phyloP scores from a whole-genome alignment of 2,888 invertebrate species.

The Syritta pipiens region DNA sequence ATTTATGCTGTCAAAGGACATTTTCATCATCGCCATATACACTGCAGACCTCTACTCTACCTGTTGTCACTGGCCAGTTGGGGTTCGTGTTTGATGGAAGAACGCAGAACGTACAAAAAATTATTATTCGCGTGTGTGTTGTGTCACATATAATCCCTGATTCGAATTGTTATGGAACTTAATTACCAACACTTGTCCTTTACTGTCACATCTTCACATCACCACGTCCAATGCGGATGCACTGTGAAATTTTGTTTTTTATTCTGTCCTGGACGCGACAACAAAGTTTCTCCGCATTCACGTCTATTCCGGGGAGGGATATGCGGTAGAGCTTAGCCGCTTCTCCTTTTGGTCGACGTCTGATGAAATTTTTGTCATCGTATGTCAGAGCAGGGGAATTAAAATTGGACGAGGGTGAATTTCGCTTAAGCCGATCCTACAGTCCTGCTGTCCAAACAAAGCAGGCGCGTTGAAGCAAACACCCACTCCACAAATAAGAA shows the following conservation, averaged over 20 bases:
- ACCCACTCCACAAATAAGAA: not conserved
- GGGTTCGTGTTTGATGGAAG: not conserved
- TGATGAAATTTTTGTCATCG: constrained; percentile 59
- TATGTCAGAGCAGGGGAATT: constrained; percentile 36
- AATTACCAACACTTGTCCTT: constrained; percentile 51
- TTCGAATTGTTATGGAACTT: constrained; percentile 52
- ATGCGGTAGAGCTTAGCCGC: constrained; percentile 9
- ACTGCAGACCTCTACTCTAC: constrained; percentile 2
- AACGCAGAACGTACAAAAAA: not conserved
- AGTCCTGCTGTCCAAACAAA: not conserved
- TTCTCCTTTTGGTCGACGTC: constrained; percentile 23
- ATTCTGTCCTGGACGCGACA: constrained; percentile 55
- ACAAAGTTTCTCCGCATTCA: constrained; percentile 56
- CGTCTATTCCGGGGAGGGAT: constrained; percentile 25
- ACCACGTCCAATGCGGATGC: constrained; percentile 39
- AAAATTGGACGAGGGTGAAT: constrained; percentile 10
- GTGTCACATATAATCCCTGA: constrained; percentile 48
- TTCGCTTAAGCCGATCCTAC: constrained; percentile 9
- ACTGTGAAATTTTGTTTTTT: constrained; percentile 36
- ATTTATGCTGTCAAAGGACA: constrained; percentile 62
- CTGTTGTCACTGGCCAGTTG: constrained; percentile 24
- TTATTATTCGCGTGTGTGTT: constrained; percentile 1
- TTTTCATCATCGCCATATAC: constrained; percentile 45
- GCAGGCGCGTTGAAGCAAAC: constrained; percentile 3
- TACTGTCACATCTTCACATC: constrained; percentile 13